phyloP scores from a whole-genome alignment of 2,797 vertebrate genomes.

The Phoebastria nigripes region DNA sequence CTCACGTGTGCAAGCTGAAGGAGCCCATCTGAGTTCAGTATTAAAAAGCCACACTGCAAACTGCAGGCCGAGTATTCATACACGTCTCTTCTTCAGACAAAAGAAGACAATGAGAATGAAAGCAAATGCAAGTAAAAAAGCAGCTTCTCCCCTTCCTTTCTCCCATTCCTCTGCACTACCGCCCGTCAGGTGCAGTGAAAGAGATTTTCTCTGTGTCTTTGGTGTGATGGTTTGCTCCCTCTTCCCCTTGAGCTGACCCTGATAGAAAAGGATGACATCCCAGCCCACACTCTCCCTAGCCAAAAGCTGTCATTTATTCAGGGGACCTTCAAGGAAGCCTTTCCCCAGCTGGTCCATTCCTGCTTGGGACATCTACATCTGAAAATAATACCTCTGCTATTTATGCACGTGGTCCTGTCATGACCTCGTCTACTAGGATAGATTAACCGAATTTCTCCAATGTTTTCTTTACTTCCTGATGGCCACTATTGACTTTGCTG shows the following conservation, averaged over 20 bases:
- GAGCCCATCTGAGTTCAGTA: background rate
- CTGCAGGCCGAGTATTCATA: background rate
- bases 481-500: slow-evolving; percentile 20
- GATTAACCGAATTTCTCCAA: slow-evolving; percentile 67
- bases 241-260: background rate
- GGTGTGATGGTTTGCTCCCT: background rate
- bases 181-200: background rate
- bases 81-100: background rate
- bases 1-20: background rate
- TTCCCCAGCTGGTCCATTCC: slow-evolving; percentile 36
- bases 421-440: slow-evolving; percentile 67
- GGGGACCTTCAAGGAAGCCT: background rate
- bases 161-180: background rate
- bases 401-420: slow-evolving; percentile 71
- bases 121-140: background rate
- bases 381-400: slow-evolving; percentile 70
- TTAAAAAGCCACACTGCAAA: background rate
- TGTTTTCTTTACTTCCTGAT: slow-evolving; percentile 70
- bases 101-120: background rate
- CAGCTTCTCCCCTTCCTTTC: background rate
- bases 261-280: background rate
- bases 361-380: slow-evolving; percentile 60
- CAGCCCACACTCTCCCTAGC: background rate
- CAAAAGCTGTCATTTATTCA: background rate
- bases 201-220: background rate